Conservation (phyloP, 2,797 vertebrate genomes). For the Pseudocheirus occidentalis region DNA sequence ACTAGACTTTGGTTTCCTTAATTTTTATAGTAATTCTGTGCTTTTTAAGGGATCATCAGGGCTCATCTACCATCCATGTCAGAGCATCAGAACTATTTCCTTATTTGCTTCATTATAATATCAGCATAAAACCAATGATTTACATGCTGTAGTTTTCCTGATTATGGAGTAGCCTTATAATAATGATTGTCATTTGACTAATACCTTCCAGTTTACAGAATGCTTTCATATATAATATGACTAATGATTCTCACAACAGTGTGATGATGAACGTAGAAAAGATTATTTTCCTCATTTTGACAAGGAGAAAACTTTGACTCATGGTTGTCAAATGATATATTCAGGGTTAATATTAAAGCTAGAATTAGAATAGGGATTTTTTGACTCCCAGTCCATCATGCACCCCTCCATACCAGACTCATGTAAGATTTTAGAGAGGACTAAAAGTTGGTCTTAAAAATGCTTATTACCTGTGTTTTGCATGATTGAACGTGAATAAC, state of each 20-base stretch:
- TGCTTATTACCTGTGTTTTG: background rate
- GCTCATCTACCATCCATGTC: background rate
- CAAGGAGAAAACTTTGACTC: background rate
- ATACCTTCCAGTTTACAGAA: background rate
- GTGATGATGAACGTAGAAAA: background rate
- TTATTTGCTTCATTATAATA: background rate
- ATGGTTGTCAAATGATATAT: background rate
- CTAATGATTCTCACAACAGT: background rate
- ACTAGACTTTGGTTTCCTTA: conserved; percentile 60
- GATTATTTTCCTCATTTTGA: background rate
- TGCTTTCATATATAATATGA: background rate
- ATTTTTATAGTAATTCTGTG: background rate
- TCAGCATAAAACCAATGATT: background rate
- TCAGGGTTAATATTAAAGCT: background rate
- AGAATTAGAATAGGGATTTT: background rate
- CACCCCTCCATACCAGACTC: background rate
- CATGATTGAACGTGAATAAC: background rate
- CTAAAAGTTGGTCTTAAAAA: background rate
- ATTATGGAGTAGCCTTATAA: background rate
- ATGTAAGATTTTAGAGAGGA: background rate
- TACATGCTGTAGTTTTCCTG: background rate
- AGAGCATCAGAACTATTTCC: background rate
- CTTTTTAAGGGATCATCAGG: background rate
- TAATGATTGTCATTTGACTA: background rate
- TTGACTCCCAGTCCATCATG: background rate